Evolutionary conservation across 2,113 vertebrate species (phyloP).

Genomic region (Antigone vipio): DNA sequence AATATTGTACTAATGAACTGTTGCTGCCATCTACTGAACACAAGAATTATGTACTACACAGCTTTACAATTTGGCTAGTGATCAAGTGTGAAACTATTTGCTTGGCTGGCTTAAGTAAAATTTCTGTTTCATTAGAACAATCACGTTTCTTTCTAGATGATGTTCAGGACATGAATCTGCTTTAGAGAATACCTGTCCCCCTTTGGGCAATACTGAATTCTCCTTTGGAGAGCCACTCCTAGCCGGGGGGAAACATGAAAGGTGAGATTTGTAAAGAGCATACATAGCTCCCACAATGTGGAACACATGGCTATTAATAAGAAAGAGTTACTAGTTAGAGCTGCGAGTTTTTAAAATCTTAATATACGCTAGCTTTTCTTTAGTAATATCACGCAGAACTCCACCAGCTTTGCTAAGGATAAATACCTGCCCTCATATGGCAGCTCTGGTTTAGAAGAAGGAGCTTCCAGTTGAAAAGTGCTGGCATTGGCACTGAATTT

Average conservation of each 20-base stretch:
- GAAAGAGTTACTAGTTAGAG: neutral
- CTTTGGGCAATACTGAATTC: neutral
- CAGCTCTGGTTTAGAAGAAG: neutral
- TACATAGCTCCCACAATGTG: rapidly evolving
- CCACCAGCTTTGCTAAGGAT: neutral
- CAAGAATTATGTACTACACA: neutral
- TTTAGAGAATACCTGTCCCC: neutral
- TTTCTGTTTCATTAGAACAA: neutral
- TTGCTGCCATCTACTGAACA: conserved; percentile 58
- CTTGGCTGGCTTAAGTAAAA: neutral
- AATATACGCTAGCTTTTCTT: neutral
- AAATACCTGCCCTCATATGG: neutral
- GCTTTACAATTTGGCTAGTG: neutral
- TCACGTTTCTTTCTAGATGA: neutral
- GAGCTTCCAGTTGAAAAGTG: neutral
- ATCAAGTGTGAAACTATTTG: neutral
- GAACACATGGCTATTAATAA: neutral
- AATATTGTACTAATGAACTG: neutral
- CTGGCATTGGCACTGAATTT: neutral
- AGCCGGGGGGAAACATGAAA: rapidly evolving
- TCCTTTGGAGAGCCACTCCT: neutral
- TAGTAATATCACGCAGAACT: neutral
- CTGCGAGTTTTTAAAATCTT: neutral
- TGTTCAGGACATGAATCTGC: neutral
- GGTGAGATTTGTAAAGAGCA: neutral